Conservation (phyloP, 1,140 invertebrate genomes). For the Aphaenogaster floridana region DNA sequence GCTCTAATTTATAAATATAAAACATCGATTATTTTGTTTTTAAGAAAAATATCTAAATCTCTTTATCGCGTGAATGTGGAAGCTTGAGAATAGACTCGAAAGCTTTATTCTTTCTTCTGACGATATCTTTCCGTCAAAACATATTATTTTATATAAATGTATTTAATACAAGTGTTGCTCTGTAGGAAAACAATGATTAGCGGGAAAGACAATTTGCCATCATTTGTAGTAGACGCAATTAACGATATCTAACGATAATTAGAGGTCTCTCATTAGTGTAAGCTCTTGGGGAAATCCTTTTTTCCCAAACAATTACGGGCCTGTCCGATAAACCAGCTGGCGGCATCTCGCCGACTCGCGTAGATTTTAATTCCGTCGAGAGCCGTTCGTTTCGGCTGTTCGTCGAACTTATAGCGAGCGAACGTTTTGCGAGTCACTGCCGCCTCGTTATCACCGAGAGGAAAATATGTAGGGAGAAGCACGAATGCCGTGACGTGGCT, state of each 20-base stretch:
- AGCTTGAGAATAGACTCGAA: not conserved
- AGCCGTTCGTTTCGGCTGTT: slow-evolving; percentile 26
- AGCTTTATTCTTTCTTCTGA: not conserved
- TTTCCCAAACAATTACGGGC: slow-evolving; percentile 1
- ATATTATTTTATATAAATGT: not conserved
- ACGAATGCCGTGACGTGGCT: slow-evolving; percentile 26
- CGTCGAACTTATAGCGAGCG: slow-evolving; percentile 21
- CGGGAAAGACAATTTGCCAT: slow-evolving; percentile 9
- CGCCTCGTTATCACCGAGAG: slow-evolving; percentile 46
- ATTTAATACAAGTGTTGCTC: not conserved
- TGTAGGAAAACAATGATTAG: not conserved
- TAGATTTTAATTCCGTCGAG: slow-evolving; percentile 39
- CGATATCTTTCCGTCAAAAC: not conserved
- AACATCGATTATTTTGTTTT: not conserved
- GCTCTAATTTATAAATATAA: not conserved
- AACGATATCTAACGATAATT: slow-evolving; percentile 38
- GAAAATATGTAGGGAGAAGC: slow-evolving; percentile 48
- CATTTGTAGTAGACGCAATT: slow-evolving; percentile 29
- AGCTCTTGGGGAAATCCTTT: slow-evolving; percentile 15
- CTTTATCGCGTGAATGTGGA: not conserved
- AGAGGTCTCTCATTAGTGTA: slow-evolving; percentile 22
- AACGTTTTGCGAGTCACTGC: slow-evolving; percentile 26
- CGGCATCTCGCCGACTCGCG: slow-evolving; percentile 9
- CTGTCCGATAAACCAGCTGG: slow-evolving; percentile 21
- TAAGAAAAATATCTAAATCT: not conserved